Percentiles rank a stretch among this genome's conserved stretches.
Evolutionary conservation across 2,797 vertebrate genomes (phyloP).

Genomic region (Notamacropus eugenii): DNA sequence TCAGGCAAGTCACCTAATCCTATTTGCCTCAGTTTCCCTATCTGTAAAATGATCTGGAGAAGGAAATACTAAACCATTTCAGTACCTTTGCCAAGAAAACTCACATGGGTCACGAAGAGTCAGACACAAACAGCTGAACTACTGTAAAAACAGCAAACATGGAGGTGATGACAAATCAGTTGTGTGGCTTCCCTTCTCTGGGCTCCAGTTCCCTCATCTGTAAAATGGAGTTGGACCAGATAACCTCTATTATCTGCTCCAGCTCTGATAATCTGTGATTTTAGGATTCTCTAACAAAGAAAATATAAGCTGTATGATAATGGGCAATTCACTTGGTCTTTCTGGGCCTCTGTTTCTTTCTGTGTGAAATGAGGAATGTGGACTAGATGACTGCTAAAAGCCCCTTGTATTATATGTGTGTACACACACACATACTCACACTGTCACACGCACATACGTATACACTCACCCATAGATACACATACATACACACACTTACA

Average conservation of each 20-base stretch:
- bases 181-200: not conserved
- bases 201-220: not conserved
- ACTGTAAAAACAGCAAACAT: not conserved
- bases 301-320: slow-evolving; percentile 35
- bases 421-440: not conserved
- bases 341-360: slow-evolving; percentile 34
- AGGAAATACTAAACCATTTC: not conserved
- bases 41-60: not conserved
- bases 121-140: not conserved
- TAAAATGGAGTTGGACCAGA: not conserved
- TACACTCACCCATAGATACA: no score
- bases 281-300: not conserved
- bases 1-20: not conserved
- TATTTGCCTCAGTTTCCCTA: not conserved
- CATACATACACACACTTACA: no score
- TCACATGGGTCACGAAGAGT: not conserved
- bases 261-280: not conserved
- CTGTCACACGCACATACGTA: no score
- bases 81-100: not conserved
- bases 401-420: not conserved
- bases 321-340: slow-evolving; percentile 19
- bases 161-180: not conserved
- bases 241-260: not conserved
- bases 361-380: slow-evolving; percentile 35
- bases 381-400: slow-evolving; percentile 43